These are phyloP conservation scores for Brachyhypopomus gauderio DNA, from an alignment of 2,113 vertebrate genomes.

Conservation along the genomic window DNA sequence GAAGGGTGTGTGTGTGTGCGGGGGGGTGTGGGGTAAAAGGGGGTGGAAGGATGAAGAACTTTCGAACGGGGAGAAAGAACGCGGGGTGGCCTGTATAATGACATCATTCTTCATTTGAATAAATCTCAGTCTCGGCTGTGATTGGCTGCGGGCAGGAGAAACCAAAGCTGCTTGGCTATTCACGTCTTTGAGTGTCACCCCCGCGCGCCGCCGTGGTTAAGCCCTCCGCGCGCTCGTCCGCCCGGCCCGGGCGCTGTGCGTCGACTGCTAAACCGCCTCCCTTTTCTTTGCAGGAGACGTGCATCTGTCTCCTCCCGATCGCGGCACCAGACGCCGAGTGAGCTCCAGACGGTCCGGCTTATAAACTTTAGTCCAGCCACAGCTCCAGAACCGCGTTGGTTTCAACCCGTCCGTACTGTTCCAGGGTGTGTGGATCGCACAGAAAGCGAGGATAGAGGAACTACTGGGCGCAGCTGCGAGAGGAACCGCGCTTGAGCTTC, in stretches of 20 bases:
- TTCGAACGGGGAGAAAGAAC: slow-evolving; percentile 56
- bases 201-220: slow-evolving; percentile 67
- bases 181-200: slow-evolving; percentile 27
- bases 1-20: slow-evolving; percentile 36
- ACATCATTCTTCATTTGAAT: slow-evolving; percentile 79
- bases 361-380: not conserved
- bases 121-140: slow-evolving; percentile 64
- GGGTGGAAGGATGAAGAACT: slow-evolving; percentile 56
- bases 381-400: not conserved
- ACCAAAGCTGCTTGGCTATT: slow-evolving; percentile 66
- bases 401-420: not conserved
- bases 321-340: not conserved
- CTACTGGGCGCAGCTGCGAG: slow-evolving; percentile 71
- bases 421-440: not conserved
- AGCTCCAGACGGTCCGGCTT: not conserved
- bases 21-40: slow-evolving; percentile 56
- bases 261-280: slow-evolving; percentile 60
- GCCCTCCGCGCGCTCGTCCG: slow-evolving; percentile 61
- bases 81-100: slow-evolving; percentile 71
- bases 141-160: slow-evolving; percentile 69
- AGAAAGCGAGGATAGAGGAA: slow-evolving; percentile 40
- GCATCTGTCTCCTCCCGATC: slow-evolving; percentile 64
- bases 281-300: slow-evolving; percentile 65
- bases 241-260: slow-evolving; percentile 26
- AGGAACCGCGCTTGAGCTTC: slow-evolving; percentile 51